Conservation (phyloP, 2,113 vertebrate genomes). For the Xenus cinereus region DNA sequence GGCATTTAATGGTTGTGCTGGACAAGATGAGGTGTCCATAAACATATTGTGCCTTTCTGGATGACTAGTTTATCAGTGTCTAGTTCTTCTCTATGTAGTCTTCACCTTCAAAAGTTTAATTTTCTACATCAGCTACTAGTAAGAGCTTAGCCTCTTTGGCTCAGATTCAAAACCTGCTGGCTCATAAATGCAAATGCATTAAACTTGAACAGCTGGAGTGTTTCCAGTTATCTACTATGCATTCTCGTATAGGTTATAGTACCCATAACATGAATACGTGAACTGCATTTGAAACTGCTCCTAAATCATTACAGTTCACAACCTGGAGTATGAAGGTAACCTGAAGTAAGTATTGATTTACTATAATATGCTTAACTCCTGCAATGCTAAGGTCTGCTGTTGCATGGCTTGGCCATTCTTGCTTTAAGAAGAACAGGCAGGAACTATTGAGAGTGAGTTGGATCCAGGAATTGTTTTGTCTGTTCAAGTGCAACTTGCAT, state of each 20-base stretch:
- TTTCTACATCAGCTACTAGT: not conserved
- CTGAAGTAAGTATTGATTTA: not conserved
- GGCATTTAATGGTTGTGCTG: not conserved
- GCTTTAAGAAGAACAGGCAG: not conserved
- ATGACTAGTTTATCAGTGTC: not conserved
- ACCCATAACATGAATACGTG: not conserved
- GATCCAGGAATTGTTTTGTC: not conserved
- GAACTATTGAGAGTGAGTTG: rapidly evolving
- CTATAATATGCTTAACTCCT: not conserved
- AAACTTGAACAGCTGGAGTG: slow-evolving; percentile 23
- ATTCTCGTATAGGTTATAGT: not conserved
- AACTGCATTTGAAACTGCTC: not conserved
- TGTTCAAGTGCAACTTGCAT: not conserved
- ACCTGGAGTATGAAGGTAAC: not conserved
- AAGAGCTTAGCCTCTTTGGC: not conserved
- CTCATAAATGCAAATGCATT: not conserved
- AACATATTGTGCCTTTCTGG: not conserved
- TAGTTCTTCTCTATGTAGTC: not conserved
- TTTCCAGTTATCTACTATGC: not conserved
- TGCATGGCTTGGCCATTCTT: not conserved
- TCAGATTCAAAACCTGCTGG: not conserved
- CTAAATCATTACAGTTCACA: not conserved
- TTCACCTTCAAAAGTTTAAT: slow-evolving; percentile 29
- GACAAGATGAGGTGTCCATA: not conserved
- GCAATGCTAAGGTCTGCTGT: rapidly evolving